Evolutionary conservation across 2,113 vertebrate genomes (phyloP).

Genomic region (Amazona vittata): DNA sequence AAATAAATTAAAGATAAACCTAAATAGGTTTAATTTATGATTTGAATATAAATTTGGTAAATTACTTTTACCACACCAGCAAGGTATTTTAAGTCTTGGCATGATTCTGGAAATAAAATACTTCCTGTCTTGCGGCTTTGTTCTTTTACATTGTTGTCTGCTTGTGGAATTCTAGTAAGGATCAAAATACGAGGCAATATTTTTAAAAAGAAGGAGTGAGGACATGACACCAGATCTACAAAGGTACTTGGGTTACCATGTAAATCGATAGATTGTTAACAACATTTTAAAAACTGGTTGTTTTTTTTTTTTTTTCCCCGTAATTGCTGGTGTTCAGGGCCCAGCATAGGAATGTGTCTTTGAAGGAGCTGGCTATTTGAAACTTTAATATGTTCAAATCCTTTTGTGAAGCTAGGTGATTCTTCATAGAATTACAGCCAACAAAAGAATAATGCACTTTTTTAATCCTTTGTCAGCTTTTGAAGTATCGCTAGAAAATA

Average conservation of each 20-base stretch:
- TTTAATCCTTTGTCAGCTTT: background rate
- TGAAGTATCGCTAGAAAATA: background rate
- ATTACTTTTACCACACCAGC: background rate
- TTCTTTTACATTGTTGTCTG: background rate
- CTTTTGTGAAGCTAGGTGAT: background rate
- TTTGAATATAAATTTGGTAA: slow-evolving; percentile 9
- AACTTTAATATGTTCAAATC: background rate
- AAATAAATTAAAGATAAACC: slow-evolving; percentile 55
- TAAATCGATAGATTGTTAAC: background rate
- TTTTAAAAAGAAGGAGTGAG: background rate
- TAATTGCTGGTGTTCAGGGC: background rate
- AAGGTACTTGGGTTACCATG: background rate
- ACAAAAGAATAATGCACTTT: background rate
- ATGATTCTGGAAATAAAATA: background rate
- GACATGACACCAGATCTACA: background rate
- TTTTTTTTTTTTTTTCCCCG: background rate
- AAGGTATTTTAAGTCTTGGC: background rate
- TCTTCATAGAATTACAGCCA: background rate
- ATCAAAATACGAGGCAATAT: background rate
- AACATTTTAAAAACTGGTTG: background rate
- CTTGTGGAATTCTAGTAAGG: background rate
- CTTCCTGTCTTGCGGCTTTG: background rate
- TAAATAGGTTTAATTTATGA: slow-evolving; percentile 29
- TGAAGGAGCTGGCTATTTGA: background rate
- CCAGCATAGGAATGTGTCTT: background rate